phyloP scores from a whole-genome alignment of 2,888 invertebrate genomes.

The Melinopterus prodromus region DNA sequence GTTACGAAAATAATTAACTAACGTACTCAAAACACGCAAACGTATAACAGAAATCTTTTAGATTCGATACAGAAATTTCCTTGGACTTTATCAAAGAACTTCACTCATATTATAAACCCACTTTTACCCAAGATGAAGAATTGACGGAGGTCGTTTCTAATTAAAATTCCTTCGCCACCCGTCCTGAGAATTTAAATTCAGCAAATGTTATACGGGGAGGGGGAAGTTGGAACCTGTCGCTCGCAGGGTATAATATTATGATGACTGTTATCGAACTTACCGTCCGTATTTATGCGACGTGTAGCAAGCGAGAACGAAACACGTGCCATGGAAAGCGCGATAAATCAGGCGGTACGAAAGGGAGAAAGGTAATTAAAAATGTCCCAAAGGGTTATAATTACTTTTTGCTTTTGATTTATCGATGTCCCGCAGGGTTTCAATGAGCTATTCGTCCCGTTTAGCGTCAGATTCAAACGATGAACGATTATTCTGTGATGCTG shows the following conservation, averaged over 20 bases:
- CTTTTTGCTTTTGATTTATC: background rate
- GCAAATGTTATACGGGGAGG: no score
- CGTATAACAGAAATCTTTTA: no score
- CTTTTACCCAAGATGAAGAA: no score
- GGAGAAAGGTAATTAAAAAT: background rate
- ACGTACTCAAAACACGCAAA: no score
- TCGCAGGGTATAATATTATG: background rate
- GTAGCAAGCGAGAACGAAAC: background rate
- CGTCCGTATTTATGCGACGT: background rate
- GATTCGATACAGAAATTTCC: no score
- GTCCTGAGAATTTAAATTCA: no score
- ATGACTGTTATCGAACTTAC: background rate
- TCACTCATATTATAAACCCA: no score
- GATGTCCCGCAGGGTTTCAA: background rate
- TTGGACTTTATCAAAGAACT: no score
- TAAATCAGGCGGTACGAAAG: background rate
- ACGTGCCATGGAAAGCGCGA: background rate
- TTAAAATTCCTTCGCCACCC: no score
- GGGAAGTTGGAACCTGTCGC: background rate
- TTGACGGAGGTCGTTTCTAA: no score
- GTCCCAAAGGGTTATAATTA: background rate
- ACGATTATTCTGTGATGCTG: background rate
- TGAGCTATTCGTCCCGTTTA: background rate
- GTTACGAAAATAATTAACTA: no score
- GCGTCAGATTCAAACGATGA: background rate